Percentiles rank a stretch among this genome's conserved stretches.
Evolutionary conservation across 2,113 vertebrate species (phyloP).

Genomic region (Sardina pilchardus): DNA sequence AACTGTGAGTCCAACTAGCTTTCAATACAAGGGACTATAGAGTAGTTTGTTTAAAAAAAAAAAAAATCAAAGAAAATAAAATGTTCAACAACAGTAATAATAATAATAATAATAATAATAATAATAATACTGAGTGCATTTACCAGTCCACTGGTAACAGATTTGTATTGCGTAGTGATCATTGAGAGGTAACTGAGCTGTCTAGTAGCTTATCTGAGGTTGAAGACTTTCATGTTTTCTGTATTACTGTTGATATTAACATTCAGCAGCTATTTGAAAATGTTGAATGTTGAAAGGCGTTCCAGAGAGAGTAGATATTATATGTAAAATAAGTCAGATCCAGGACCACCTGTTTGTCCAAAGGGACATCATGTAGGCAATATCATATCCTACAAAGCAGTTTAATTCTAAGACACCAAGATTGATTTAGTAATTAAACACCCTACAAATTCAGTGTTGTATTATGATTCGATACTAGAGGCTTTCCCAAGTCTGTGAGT

Average conservation of each 20-base stretch:
- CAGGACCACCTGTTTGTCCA: slow-evolving; percentile 7
- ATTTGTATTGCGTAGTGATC: slow-evolving; percentile 75
- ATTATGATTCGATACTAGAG: not conserved
- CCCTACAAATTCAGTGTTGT: not conserved
- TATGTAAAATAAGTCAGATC: not conserved
- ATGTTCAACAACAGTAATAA: slow-evolving; percentile 28
- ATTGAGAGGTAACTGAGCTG: slow-evolving; percentile 75
- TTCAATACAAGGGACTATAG: slow-evolving; percentile 23
- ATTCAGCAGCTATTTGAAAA: slow-evolving; percentile 53
- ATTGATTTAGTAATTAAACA: not conserved
- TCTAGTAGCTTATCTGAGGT: slow-evolving; percentile 76
- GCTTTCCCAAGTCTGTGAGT: not conserved
- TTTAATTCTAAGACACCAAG: slow-evolving; percentile 1
- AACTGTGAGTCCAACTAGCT: not conserved
- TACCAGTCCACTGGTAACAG: slow-evolving; percentile 56
- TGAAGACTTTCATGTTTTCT: slow-evolving; percentile 53
- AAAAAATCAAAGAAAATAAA: slow-evolving; percentile 34
- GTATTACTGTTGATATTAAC: slow-evolving; percentile 42
- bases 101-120: slow-evolving; percentile 51
- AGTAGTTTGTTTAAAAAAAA: not conserved
- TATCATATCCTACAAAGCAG: not conserved
- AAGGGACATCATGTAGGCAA: not conserved
- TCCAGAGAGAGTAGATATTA: slow-evolving; percentile 6
- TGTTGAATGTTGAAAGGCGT: slow-evolving; percentile 32
- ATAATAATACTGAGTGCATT: slow-evolving; percentile 56